phyloP scores from a whole-genome alignment of 2,888 invertebrate genomes.

The Halocaridina rubra region DNA sequence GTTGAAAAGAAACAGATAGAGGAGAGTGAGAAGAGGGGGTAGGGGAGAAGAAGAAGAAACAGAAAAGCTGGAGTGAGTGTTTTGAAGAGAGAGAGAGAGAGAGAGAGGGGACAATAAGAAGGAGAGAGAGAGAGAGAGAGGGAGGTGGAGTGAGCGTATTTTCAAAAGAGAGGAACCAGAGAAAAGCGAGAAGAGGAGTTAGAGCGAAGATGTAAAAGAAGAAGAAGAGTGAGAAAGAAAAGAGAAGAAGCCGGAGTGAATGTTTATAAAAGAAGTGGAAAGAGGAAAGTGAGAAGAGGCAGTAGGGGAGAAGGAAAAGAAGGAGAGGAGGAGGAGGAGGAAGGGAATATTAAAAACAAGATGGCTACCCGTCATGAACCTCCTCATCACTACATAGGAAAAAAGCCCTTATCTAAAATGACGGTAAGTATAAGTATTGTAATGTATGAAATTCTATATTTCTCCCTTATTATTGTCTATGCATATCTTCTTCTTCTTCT shows the following conservation, averaged over 20 bases:
- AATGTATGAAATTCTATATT: too few species aligned
- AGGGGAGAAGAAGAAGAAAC: not conserved
- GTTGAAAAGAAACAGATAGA: not conserved
- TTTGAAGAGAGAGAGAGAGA: not conserved
- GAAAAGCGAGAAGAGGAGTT: not conserved
- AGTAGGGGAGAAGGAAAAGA: not conserved
- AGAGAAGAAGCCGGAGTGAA: not conserved
- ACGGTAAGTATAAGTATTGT: constrained; percentile 20
- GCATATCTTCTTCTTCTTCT: too few species aligned
- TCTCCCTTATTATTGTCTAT: too few species aligned
- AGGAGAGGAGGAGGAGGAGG: not conserved
- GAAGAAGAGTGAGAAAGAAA: not conserved
- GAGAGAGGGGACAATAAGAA: not conserved
- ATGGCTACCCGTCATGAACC: constrained; percentile 41
- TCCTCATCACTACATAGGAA: constrained; percentile 16
- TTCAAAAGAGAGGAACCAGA: not conserved
- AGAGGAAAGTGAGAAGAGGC: not conserved
- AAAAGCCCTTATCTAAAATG: constrained; percentile 30
- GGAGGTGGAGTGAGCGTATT: not conserved
- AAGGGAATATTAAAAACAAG: constrained; percentile 1
- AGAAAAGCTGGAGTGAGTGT: not conserved
- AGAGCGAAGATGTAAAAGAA: too few species aligned
- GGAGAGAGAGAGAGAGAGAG: not conserved
- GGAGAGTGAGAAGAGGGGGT: not conserved
- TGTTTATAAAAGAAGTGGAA: too few species aligned